These are phyloP conservation scores for Diplodus puntazzo DNA, from an alignment of 2,797 vertebrate genomes.

Conservation along the genomic window DNA sequence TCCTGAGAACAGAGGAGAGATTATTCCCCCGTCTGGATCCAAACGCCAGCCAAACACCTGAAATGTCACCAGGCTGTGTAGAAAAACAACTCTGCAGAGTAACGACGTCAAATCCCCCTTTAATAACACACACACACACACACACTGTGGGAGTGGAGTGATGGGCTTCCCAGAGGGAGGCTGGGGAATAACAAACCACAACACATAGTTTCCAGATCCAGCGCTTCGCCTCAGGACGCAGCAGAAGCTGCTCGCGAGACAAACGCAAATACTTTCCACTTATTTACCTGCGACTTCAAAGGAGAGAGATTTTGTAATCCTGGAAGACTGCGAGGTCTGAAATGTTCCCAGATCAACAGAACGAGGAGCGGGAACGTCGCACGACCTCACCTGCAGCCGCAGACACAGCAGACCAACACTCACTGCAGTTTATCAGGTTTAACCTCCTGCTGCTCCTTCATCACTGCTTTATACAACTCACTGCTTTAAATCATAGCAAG, in stretches of 20 bases:
- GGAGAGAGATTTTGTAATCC: slow-evolving; percentile 52
- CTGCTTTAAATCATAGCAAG: no score
- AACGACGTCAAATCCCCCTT: not conserved
- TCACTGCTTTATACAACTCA: no score
- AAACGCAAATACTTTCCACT: slow-evolving; percentile 81
- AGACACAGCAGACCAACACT: slow-evolving; percentile 2
- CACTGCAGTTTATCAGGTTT: not conserved
- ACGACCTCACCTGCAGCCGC: slow-evolving; percentile 37
- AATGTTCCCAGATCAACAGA: slow-evolving; percentile 52
- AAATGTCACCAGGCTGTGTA: slow-evolving; percentile 14
- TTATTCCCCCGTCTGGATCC: not conserved
- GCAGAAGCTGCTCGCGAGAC: slow-evolving; percentile 63
- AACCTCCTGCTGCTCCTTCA: no score
- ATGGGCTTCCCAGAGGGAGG: slow-evolving; percentile 59
- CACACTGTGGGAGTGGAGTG: slow-evolving; percentile 7
- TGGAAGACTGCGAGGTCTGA: no score
- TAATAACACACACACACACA: slow-evolving; percentile 9
- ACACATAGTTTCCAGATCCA: slow-evolving; percentile 79
- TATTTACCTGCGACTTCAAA: slow-evolving; percentile 84
- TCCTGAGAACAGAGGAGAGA: not conserved
- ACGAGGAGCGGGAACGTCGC: slow-evolving; percentile 38
- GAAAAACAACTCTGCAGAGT: slow-evolving; percentile 27
- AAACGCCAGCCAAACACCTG: slow-evolving; percentile 27
- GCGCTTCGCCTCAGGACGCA: slow-evolving; percentile 48
- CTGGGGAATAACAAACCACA: slow-evolving; percentile 72